Percentiles rank a stretch among this genome's conserved stretches.
These are phyloP conservation scores for Ornithoptera priamus DNA, from an alignment of 2,888 invertebrate species.

Conservation along the genomic window DNA sequence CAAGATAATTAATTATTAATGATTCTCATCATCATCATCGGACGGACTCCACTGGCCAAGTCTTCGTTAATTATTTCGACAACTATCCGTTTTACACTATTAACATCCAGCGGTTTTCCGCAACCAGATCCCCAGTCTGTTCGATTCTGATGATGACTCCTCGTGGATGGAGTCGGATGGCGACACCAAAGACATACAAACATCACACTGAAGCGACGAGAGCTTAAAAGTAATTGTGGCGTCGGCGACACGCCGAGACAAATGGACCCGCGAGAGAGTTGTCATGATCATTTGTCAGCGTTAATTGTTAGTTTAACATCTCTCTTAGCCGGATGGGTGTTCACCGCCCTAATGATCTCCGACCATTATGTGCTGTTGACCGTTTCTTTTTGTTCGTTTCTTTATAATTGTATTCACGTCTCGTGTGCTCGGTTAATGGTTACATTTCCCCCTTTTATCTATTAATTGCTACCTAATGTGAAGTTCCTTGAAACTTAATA, in stretches of 20 bases:
- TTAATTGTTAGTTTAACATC: constrained; percentile 23
- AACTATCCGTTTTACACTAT: too few relatives aligned
- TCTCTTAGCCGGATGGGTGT: constrained; percentile 13
- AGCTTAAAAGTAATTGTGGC: constrained; percentile 16
- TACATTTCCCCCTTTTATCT: constrained; percentile 15
- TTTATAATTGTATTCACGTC: neutral
- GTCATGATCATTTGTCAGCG: constrained; percentile 24
- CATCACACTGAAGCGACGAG: constrained; percentile 14
- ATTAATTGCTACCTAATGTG: constrained; percentile 4
- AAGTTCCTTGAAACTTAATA: too few relatives aligned
- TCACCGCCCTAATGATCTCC: constrained; percentile 20
- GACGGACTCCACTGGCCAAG: too few relatives aligned
- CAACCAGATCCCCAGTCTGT: too few relatives aligned
- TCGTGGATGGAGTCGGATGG: neutral
- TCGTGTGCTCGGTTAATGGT: neutral
- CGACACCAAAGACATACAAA: constrained; percentile 14
- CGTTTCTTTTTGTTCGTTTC: constrained; percentile 2
- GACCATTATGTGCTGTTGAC: constrained; percentile 12
- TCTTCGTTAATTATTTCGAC: too few relatives aligned
- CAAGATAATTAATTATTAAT: too few relatives aligned
- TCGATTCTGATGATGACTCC: too few relatives aligned
- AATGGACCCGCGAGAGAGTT: constrained; percentile 11
- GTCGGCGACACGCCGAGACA: constrained; percentile 6
- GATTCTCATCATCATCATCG: too few relatives aligned
- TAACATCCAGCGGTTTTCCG: too few relatives aligned